phyloP scores from a whole-genome alignment of 2,113 vertebrate species.

The Tor tambroides region DNA sequence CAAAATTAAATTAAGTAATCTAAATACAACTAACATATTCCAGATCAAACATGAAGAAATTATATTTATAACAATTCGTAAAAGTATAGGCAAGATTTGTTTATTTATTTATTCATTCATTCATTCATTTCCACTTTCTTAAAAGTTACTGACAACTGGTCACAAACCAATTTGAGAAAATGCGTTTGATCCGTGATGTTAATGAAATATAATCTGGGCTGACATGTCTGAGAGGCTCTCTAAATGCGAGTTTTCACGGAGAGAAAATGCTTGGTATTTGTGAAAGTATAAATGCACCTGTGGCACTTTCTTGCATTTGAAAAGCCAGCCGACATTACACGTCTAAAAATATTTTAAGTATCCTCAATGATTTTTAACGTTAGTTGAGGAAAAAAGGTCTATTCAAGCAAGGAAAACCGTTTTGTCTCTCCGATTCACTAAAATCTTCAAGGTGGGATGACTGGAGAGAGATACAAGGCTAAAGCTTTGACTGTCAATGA shows the following conservation, averaged over 20 bases:
- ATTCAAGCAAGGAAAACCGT: background rate
- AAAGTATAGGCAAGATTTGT: background rate
- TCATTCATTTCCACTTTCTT: constrained; percentile 34
- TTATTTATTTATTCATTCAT: background rate
- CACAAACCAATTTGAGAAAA: constrained; percentile 48
- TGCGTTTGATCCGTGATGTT: constrained; percentile 46
- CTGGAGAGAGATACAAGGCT: constrained; percentile 58
- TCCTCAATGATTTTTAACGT: background rate
- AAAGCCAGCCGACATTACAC: background rate
- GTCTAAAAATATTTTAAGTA: background rate
- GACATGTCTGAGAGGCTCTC: constrained; percentile 36
- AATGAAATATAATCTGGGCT: constrained; percentile 56
- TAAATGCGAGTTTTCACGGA: constrained; percentile 57
- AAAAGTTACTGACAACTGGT: constrained; percentile 50
- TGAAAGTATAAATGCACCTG: constrained; percentile 48
- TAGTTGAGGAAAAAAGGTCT: background rate
- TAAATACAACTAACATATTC: background rate
- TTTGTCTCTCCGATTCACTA: background rate
- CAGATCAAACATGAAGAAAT: background rate
- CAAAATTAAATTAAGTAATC: no score
- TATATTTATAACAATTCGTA: background rate
- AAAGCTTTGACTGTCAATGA: constrained; percentile 64
- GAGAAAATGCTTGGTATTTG: constrained; percentile 48
- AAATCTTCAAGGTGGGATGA: constrained; percentile 22
- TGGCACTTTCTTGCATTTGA: background rate